These are phyloP conservation scores for Orussus abietinus DNA, from an alignment of 1,140 invertebrate genomes.

Conservation along the genomic window DNA sequence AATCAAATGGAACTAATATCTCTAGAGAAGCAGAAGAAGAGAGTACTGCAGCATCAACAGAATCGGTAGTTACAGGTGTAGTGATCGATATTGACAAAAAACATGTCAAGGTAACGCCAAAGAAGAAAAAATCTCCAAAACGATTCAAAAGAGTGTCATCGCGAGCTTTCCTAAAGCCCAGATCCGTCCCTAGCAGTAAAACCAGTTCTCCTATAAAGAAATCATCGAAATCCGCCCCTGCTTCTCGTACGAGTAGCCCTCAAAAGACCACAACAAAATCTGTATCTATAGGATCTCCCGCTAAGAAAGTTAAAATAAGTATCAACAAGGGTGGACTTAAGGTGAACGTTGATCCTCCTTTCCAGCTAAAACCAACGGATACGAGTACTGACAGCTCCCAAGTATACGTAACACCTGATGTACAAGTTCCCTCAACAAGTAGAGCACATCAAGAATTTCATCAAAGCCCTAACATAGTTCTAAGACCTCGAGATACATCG, in stretches of 20 bases:
- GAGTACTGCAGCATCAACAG: conserved; percentile 29
- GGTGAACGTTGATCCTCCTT: conserved; percentile 18
- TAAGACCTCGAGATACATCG: conserved; percentile 35
- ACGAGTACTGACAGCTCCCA: conserved; percentile 37
- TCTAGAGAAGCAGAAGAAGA: conserved; percentile 11
- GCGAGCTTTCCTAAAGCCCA: conserved; percentile 18
- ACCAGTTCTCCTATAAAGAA: conserved; percentile 20
- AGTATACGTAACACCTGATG: conserved; percentile 18
- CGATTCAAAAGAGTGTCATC: conserved; percentile 15
- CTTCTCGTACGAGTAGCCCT: conserved; percentile 17
- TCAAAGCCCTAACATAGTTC: conserved; percentile 15
- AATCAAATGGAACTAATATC: neutral
- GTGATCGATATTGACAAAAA: conserved; percentile 35
- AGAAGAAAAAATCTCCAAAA: conserved; percentile 20
- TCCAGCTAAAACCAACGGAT: conserved; percentile 19
- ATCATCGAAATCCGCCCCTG: conserved; percentile 20
- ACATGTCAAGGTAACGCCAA: conserved; percentile 32
- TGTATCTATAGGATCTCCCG: neutral
- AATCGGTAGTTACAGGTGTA: conserved; percentile 25
- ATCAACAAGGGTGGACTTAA: conserved; percentile 13
- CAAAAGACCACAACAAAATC: conserved; percentile 15
- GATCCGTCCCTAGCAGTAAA: conserved; percentile 21
- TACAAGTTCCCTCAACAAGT: conserved; percentile 10
- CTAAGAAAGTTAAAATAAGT: conserved; percentile 16
- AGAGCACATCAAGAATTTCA: conserved; percentile 10